Conservation (phyloP, 2,113 vertebrate genomes). For the Neofelis nebulosa region DNA sequence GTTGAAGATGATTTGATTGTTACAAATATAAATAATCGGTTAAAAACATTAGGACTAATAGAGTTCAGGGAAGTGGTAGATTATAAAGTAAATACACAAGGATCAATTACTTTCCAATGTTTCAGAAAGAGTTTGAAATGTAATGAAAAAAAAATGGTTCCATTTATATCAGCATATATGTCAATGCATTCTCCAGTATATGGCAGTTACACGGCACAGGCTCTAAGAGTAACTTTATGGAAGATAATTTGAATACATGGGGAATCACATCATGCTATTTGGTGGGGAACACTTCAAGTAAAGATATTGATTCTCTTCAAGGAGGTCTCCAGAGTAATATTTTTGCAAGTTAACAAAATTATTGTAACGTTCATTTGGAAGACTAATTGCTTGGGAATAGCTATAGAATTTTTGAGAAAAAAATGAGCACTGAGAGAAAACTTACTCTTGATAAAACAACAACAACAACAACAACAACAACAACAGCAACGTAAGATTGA, state of each 20-base stretch:
- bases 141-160: not conserved
- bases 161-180: not conserved
- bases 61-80: not conserved
- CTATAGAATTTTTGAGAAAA: not conserved
- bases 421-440: not conserved
- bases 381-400: not conserved
- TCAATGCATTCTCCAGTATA: not conserved
- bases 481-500: not conserved
- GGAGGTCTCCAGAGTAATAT: not conserved
- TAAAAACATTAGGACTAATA: not conserved
- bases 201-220: not conserved
- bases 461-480: not conserved
- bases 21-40: not conserved
- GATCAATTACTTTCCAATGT: not conserved
- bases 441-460: not conserved
- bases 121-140: not conserved
- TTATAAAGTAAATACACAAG: not conserved
- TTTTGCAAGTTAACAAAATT: not conserved
- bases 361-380: not conserved
- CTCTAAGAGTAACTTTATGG: not conserved
- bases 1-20: not conserved
- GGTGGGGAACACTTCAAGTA: not conserved
- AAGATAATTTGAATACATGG: not conserved
- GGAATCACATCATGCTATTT: not conserved
- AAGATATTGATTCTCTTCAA: not conserved